phyloP scores from a whole-genome alignment of 2,113 vertebrate species.

The Gambusia holbrooki region DNA sequence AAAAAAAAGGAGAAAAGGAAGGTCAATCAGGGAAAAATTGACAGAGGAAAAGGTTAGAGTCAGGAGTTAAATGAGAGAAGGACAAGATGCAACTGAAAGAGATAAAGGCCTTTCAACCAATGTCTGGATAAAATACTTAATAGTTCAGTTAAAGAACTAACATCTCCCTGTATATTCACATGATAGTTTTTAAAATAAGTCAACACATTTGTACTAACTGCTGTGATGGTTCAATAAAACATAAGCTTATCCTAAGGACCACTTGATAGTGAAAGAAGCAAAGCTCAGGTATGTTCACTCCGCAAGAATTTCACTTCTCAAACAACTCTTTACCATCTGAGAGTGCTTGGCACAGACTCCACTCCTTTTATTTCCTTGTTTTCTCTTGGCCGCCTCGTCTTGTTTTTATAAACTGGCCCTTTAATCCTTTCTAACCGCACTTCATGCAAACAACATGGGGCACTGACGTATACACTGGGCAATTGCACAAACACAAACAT shows the following conservation, averaged over 20 bases:
- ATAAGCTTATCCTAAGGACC: constrained; percentile 38
- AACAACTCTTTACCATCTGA: constrained; percentile 40
- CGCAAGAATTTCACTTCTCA: constrained; percentile 37
- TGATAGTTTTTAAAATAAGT: constrained; percentile 36
- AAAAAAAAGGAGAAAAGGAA: background rate
- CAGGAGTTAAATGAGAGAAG: background rate
- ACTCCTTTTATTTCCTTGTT: constrained; percentile 43
- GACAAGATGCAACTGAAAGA: constrained; percentile 22
- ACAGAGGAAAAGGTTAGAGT: background rate
- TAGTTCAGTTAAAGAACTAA: constrained; percentile 12
- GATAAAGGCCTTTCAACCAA: constrained; percentile 41
- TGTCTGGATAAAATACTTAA: constrained; percentile 71
- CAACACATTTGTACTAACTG: constrained; percentile 45
- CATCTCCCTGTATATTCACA: constrained; percentile 32
- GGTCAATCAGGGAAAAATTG: constrained; percentile 15
- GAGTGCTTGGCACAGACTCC: constrained; percentile 40
- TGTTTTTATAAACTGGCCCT: constrained; percentile 61
- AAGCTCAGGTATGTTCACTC: constrained; percentile 47
- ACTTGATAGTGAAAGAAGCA: constrained; percentile 28
- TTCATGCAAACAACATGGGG: constrained; percentile 61
- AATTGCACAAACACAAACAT: constrained; percentile 70
- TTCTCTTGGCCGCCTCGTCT: constrained; percentile 42
- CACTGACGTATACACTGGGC: constrained; percentile 50
- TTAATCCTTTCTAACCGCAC: constrained; percentile 53
- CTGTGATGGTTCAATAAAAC: constrained; percentile 35